Base-by-base conservation (phyloP, 2,113 vertebrate species). In the Brachyhypopomus gauderio region DNA sequence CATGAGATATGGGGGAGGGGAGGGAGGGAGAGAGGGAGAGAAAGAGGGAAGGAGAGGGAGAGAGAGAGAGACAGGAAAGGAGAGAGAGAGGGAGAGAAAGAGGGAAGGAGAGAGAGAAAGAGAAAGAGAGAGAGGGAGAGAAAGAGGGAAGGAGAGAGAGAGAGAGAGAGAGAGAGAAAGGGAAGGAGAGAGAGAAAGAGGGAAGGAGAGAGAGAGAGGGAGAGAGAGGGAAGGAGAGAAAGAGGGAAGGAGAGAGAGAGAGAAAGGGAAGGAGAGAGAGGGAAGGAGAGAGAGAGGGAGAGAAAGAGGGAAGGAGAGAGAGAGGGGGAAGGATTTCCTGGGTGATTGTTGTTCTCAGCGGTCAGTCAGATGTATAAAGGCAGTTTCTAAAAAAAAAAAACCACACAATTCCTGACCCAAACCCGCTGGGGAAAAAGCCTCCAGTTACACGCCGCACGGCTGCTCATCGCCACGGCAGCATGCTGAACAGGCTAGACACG, bases 391-490 rank as follows among this genome's bases (percentile, higher is more conserved):
- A 30, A 3, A 30, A 30, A 30, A 30, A 52, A 52, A 41, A 41
- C 14, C 2, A 12, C 45, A 52, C 9, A 7, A 52, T 52, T 3
- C 2, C 12, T 52, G 45, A 52, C 12, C 45, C 12, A 52, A 52
- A 52, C 5, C 12, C 12, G 45, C 12, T 12, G 5, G 45, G 45
- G 45, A 11, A 12, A 48, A 52, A 52, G 45, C 45, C 2, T 1
- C 45, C 45, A 52, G 45, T 14, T 0, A 14, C 45, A 52, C 9
- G 45, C 2, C 45, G 45, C 45, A 52, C 19, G 19, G 16, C 64
- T 67, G 7, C n/a, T 70, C 64, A 59, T 75, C 56, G 64, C 55
- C 48, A 38, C 23, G 67, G 67, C 34, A 58, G 23, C 56, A 58
- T 7, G 16, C 36, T 16, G 38, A 56, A 41, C 30, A 34, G 41